Base-by-base conservation (phyloP, 1,140 invertebrate genomes). In the Triops cancriformis region DNA sequence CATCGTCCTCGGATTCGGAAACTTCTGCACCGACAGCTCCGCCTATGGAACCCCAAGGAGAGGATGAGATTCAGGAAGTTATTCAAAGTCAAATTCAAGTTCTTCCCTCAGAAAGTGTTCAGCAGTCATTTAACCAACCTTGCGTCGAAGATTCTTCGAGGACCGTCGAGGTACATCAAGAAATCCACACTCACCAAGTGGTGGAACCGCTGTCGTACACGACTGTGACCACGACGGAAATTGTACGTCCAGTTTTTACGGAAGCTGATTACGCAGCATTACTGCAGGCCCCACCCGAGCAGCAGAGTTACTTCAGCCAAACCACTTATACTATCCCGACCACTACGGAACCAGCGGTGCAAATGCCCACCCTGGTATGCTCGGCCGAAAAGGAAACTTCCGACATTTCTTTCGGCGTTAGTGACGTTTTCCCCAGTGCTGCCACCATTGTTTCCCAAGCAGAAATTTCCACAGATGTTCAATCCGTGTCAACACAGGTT, bases 31-130 rank as follows among this genome's bases (percentile, higher is more conserved):
- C 26, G 72, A 23, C 23, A 0, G 7, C 12, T 26, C 3, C n/a
- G 28, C n/a, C 9, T n/a, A 26, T 6, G 4, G 76, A 31, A 26
- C 51, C 26, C n/a, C 64, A n/a, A 73, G 76, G 11, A 26, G 76
- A 28, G 41, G 51, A 73, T 9, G 31, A 6, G 12, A 77, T 12
- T n/a, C 31, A 76, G 1, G 77, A 79, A 31, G 74, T 75, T 75
- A 51, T 64, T n/a, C 42, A 27, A 26, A 43, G 28, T 27, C 37
- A 75, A 73, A 64, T 23, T 14, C 18, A 23, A 64, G 23, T n/a
- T 23, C 51, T 64, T 64, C 51, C 7, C 51, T n/a, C 14, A 64
- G 51, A 64, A 18, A 64, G 14, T 23, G 14, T 64, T 9, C 51
- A 18, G 6, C 18, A n/a, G 5, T 23, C 23, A 14, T 64, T 14